These are phyloP conservation scores for Origma solitaria DNA, from an alignment of 2,113 vertebrate species.

Conservation along the genomic window DNA sequence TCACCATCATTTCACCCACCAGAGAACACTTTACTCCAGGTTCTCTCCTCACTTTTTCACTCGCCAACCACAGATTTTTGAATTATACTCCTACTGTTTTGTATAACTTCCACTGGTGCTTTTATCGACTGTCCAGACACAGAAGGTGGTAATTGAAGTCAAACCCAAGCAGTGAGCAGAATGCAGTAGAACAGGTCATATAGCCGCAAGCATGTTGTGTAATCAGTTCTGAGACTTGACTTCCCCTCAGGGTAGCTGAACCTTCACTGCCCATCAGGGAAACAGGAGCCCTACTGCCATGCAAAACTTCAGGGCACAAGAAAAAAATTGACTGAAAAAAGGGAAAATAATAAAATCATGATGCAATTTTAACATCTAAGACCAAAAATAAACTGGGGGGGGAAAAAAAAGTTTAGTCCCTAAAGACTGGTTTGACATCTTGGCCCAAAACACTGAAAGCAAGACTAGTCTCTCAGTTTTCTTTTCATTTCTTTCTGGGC, in stretches of 20 bases:
- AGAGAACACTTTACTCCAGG: neutral
- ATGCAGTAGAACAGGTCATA: conserved; percentile 6
- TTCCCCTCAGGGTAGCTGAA: neutral
- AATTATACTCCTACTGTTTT: neutral
- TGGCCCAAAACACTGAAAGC: neutral
- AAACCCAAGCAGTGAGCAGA: neutral
- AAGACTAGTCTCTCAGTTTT: neutral
- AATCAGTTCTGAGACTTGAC: neutral
- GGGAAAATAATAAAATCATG: neutral
- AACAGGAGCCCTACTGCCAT: neutral
- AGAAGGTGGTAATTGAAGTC: neutral
- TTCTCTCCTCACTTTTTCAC: neutral
- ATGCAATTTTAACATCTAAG: neutral
- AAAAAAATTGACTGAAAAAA: neutral
- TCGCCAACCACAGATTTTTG: neutral
- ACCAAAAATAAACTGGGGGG: neutral
- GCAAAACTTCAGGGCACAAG: neutral
- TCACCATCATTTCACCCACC: neutral
- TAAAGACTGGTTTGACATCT: neutral
- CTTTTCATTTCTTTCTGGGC: neutral
- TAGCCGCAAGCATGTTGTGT: neutral
- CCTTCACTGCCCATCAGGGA: neutral
- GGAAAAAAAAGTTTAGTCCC: neutral
- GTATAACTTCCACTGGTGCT: neutral
- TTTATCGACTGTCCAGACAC: neutral